Conservation (phyloP, 2,113 vertebrate genomes). For the Telmatochromis brichardi region DNA sequence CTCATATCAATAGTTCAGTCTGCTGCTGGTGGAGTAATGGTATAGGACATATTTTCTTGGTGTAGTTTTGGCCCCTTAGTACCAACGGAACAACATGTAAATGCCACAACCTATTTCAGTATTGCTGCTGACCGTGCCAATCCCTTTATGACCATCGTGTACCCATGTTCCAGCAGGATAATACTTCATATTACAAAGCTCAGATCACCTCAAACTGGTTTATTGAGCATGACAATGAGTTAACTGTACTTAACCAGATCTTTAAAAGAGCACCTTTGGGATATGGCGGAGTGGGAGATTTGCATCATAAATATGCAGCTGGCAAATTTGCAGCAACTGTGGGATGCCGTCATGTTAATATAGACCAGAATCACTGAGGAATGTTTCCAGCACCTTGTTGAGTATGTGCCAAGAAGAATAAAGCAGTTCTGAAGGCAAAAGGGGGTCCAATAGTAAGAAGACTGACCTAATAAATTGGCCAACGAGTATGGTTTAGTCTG, state of each 20-base stretch:
- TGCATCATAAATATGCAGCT: neutral
- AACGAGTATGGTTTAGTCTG: neutral
- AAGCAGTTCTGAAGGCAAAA: neutral
- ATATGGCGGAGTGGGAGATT: neutral
- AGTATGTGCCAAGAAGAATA: neutral
- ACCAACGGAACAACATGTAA: neutral
- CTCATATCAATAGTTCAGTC: neutral
- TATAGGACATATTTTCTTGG: neutral
- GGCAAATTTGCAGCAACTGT: neutral
- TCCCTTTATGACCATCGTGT: neutral
- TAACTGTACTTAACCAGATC: neutral
- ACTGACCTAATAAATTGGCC: neutral
- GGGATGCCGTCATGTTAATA: neutral
- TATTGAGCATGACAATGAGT: neutral
- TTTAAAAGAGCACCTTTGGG: neutral
- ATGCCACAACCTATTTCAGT: neutral
- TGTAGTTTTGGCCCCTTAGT: neutral
- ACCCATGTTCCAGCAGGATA: accelerated
- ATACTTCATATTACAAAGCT: neutral
- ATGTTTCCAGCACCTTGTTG: neutral
- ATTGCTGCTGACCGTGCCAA: neutral
- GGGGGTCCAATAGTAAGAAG: neutral
- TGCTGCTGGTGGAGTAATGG: neutral
- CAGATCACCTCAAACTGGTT: neutral
- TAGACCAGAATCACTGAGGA: neutral